Conservation (phyloP, 2,888 invertebrate genomes). For the Oligia strigilis region DNA sequence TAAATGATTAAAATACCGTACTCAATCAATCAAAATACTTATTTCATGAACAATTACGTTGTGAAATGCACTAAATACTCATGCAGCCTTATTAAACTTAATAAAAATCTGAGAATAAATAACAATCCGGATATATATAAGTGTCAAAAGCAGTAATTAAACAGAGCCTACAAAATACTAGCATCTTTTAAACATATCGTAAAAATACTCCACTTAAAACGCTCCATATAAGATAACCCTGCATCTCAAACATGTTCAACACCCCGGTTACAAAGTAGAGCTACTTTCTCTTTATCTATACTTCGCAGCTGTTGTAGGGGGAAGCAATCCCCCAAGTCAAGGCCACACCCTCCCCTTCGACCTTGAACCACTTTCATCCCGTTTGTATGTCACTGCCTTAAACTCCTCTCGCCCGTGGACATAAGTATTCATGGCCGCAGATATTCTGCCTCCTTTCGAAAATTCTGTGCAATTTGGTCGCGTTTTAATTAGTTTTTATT, state of each 20-base stretch:
- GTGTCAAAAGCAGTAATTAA: neutral
- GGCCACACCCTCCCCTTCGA: slow-evolving; percentile 7
- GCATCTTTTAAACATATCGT: neutral
- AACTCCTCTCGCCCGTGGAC: slow-evolving; percentile 12
- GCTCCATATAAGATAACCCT: neutral
- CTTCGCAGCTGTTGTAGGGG: slow-evolving; percentile 14
- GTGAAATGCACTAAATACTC: neutral
- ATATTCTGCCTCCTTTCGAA: slow-evolving; percentile 23
- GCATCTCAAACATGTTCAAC: neutral
- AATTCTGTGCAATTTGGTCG: slow-evolving; percentile 3
- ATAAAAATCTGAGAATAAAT: neutral
- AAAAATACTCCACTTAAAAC: neutral
- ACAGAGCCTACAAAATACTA: neutral
- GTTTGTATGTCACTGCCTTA: neutral
- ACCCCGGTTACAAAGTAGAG: slow-evolving; percentile 18
- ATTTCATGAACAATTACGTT: neutral
- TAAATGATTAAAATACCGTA: neutral
- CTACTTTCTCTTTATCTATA: slow-evolving; percentile 41
- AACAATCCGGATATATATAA: too few species aligned
- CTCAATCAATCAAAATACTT: slow-evolving; percentile 7
- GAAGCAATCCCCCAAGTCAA: slow-evolving; percentile 23
- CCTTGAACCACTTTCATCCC: slow-evolving; percentile 48
- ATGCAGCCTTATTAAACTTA: neutral
- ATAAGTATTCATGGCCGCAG: slow-evolving; percentile 24
- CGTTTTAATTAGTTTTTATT: slow-evolving; percentile 24